A percentile compares a stretch with the other conserved stretches of the same genome.
phyloP scores from a whole-genome alignment of 2,113 vertebrate genomes.

The Eonycteris spelaea region DNA sequence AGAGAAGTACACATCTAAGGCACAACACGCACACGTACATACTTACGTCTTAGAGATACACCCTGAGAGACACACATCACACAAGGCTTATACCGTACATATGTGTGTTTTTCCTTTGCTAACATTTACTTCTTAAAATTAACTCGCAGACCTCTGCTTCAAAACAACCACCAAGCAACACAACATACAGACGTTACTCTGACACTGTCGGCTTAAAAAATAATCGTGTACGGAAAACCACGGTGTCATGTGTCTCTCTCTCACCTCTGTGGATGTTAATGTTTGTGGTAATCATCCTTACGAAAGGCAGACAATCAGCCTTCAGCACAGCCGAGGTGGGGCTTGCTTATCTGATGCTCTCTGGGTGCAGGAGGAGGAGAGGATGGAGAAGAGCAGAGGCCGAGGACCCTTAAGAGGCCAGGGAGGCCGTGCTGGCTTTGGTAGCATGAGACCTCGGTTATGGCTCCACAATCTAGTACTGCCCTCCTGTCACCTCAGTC shows the following conservation, averaged over 20 bases:
- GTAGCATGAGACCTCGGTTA: not conserved
- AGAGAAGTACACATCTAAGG: not conserved
- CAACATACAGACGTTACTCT: conserved; percentile 18
- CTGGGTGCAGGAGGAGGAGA: not conserved
- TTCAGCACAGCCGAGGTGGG: conserved; percentile 15
- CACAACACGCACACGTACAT: rapidly evolving
- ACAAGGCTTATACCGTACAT: rapidly evolving
- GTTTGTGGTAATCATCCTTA: conserved; percentile 53
- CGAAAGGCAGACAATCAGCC: conserved; percentile 67
- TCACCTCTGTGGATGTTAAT: conserved; percentile 71
- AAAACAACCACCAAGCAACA: not conserved
- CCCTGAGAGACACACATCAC: not conserved
- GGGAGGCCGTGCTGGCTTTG: rapidly evolving
- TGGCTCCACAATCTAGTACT: not conserved
- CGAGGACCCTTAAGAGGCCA: not conserved
- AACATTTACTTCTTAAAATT: not conserved
- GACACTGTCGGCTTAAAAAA: conserved; percentile 64
- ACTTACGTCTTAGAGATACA: not conserved
- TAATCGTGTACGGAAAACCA: conserved; percentile 54
- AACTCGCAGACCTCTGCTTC: not conserved
- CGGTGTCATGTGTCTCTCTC: conserved; percentile 59
- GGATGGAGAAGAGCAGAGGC: not conserved
- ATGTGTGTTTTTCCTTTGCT: not conserved
- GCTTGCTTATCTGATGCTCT: conserved; percentile 32
- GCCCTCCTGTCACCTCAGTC: not conserved